Evolutionary conservation across 1,140 invertebrate genomes (phyloP).

Genomic region (Araneus ventricosus): DNA sequence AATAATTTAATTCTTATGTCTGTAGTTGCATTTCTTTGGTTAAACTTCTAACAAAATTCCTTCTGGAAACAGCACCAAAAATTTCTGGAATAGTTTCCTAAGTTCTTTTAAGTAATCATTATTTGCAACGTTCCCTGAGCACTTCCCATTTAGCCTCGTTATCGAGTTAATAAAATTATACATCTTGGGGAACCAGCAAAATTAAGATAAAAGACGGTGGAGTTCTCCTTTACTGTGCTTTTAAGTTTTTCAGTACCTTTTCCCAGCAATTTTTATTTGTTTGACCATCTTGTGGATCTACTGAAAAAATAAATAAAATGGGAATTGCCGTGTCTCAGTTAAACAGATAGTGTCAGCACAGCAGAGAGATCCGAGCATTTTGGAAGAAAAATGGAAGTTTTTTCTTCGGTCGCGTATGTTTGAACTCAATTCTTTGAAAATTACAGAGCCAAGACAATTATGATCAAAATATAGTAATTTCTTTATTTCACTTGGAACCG

Average conservation of each 20-base stretch:
- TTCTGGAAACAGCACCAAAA: no score
- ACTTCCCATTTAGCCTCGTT: constrained; percentile 1
- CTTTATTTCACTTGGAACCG: not conserved
- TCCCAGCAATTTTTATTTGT: not conserved
- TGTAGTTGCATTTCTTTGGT: not conserved
- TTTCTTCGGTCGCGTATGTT: not conserved
- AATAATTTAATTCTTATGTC: not conserved
- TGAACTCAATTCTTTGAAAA: not conserved
- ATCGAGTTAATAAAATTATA: constrained; percentile 23
- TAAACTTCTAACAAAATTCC: not conserved
- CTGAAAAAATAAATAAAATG: not conserved
- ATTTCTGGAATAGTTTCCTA: not conserved
- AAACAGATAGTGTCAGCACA: not conserved
- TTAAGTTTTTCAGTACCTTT: not conserved
- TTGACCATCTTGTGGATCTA: not conserved
- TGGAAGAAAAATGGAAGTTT: not conserved
- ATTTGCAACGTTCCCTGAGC: not conserved
- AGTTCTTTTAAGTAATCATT: constrained; percentile 10
- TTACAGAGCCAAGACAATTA: not conserved
- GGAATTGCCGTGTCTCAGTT: not conserved
- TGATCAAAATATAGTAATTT: not conserved
- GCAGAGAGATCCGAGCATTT: not conserved
- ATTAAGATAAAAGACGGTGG: not conserved
- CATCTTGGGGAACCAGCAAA: not conserved
- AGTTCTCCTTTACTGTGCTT: not conserved